These are phyloP conservation scores for Tichodroma muraria DNA, from an alignment of 2,113 vertebrate genomes.

Conservation along the genomic window DNA sequence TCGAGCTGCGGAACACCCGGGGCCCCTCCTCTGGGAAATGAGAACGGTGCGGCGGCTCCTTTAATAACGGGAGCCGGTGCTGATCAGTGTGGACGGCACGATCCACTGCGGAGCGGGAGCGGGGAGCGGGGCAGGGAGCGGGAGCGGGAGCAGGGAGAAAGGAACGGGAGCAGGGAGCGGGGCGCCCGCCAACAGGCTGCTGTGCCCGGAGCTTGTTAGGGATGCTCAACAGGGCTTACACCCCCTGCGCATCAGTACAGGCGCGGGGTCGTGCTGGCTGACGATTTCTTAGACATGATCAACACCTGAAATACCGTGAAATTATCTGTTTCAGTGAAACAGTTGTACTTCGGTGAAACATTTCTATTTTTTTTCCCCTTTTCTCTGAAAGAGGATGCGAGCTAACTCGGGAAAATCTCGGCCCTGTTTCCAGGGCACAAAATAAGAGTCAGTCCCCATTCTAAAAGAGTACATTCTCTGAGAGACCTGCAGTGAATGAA, in stretches of 20 bases:
- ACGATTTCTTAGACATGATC: not conserved
- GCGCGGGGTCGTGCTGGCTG: not conserved
- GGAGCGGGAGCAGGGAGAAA: not conserved
- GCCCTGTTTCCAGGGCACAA: not conserved
- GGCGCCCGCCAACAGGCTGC: not conserved
- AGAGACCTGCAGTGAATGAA: not conserved
- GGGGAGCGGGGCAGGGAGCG: not conserved
- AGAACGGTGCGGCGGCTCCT: not conserved
- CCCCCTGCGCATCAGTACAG: too few species aligned
- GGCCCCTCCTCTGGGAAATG: not conserved
- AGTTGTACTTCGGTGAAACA: not conserved
- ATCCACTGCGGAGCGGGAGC: conserved; percentile 14
- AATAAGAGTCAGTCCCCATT: not conserved
- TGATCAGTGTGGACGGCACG: conserved; percentile 47
- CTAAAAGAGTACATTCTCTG: not conserved
- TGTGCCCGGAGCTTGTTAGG: not conserved
- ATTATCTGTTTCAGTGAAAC: not conserved
- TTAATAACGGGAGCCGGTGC: not conserved
- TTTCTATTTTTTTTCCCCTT: too few species aligned
- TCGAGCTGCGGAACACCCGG: not conserved
- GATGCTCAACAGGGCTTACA: too few species aligned
- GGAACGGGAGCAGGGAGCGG: not conserved
- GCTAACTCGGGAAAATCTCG: not conserved
- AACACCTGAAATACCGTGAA: not conserved
- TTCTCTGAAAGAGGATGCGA: not conserved